Conservation (phyloP, 2,888 invertebrate genomes). For the Nephrotoma appendiculata region DNA sequence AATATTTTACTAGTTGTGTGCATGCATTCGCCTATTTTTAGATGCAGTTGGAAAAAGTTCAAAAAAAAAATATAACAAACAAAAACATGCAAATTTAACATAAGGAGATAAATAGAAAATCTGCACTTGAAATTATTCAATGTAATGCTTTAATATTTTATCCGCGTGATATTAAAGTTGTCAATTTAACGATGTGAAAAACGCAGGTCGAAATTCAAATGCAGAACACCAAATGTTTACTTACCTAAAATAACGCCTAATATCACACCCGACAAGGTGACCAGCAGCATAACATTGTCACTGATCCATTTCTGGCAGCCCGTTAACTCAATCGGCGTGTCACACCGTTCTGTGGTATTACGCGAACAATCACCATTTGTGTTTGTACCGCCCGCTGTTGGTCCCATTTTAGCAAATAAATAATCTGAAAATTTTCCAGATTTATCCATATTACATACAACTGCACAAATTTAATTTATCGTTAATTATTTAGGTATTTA, state of each 20-base stretch:
- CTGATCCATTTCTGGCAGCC: conserved; percentile 52
- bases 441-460: conserved; percentile 39
- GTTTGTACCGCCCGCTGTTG: conserved; percentile 36
- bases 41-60: not conserved
- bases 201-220: no score
- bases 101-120: not conserved
- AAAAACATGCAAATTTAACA: not conserved
- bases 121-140: not conserved
- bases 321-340: conserved; percentile 48
- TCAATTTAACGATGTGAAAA: not conserved
- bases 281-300: conserved; percentile 63
- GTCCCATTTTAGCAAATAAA: conserved; percentile 67
- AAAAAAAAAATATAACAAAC: not conserved
- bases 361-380: conserved; percentile 35
- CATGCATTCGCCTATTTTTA: not conserved
- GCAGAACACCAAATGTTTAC: conserved; percentile 14
- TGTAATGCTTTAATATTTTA: not conserved
- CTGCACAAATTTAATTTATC: not conserved
- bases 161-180: not conserved
- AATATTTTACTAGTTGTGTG: not conserved
- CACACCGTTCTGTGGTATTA: conserved; percentile 44
- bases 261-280: conserved; percentile 66
- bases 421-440: conserved; percentile 61
- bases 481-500: no score
- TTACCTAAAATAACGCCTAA: conserved; percentile 60